Evolutionary conservation across 1,140 invertebrate species (phyloP).

Genomic region (Zophobas atratus): DNA sequence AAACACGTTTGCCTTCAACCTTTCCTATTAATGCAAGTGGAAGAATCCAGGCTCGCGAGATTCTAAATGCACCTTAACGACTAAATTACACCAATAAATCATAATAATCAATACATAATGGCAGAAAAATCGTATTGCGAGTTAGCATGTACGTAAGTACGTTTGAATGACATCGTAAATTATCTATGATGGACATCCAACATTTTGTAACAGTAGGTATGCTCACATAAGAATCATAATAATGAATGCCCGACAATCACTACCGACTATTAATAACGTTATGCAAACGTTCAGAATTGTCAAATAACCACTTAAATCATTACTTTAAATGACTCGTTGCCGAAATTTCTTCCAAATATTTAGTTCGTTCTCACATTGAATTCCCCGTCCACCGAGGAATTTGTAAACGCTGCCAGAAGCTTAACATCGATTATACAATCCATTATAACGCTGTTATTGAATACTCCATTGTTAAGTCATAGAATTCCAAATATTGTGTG

Average conservation of each 20-base stretch:
- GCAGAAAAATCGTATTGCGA: background rate
- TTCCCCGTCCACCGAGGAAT: too few relatives aligned
- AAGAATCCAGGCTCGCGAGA: too few relatives aligned
- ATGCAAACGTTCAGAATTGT: background rate
- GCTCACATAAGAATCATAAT: background rate
- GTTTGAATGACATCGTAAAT: background rate
- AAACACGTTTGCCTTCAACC: too few relatives aligned
- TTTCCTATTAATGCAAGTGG: too few relatives aligned
- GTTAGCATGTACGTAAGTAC: background rate
- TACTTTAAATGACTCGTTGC: too few relatives aligned
- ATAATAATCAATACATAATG: background rate
- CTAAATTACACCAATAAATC: too few relatives aligned
- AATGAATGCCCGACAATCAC: background rate
- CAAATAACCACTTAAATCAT: background rate
- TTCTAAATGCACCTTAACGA: too few relatives aligned
- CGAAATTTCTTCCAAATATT: too few relatives aligned
- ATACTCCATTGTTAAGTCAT: conserved; percentile 20
- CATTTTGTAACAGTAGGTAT: background rate
- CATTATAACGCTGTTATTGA: conserved; percentile 2
- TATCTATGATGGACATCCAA: background rate
- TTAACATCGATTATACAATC: conserved; percentile 4
- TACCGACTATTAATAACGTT: background rate
- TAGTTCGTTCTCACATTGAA: too few relatives aligned
- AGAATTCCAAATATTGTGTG: conserved; percentile 28
- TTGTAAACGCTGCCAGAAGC: background rate